Conservation (phyloP, 2,888 invertebrate genomes). For the Dioctria rufipes region DNA sequence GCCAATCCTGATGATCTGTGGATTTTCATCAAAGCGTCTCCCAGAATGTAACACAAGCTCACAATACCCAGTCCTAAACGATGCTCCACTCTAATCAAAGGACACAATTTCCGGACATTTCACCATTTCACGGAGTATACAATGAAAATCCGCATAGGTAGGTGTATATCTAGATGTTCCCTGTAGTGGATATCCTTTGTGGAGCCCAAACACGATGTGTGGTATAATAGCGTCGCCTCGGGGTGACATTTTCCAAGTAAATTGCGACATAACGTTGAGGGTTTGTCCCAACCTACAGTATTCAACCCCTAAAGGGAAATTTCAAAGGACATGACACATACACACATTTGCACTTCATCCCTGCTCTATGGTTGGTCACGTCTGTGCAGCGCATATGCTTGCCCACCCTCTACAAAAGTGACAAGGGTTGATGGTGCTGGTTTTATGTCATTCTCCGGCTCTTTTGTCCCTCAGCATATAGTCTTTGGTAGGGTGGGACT, state of each 20-base stretch:
- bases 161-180: conserved; percentile 21
- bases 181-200: conserved; percentile 39
- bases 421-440: conserved; percentile 46
- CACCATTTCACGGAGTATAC: conserved; percentile 36
- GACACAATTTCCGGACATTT: conserved; percentile 48
- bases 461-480: conserved; percentile 46
- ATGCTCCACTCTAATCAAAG: conserved; percentile 41
- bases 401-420: conserved; percentile 43
- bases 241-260: conserved; percentile 56
- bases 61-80: conserved; percentile 36
- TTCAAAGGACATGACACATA: conserved; percentile 49
- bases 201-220: conserved; percentile 37
- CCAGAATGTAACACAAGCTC: conserved; percentile 19
- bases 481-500: conserved; percentile 15
- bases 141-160: conserved; percentile 13
- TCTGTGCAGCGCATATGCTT: conserved; percentile 30
- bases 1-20: conserved; percentile 17
- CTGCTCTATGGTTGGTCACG: conserved; percentile 52
- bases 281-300: conserved; percentile 14
- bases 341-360: conserved; percentile 41
- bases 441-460: conserved; percentile 45
- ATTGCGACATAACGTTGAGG: conserved; percentile 52
- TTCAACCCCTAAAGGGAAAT: conserved; percentile 33
- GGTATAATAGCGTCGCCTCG: conserved; percentile 52
- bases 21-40: conserved; percentile 30